Base-by-base conservation (phyloP, 2,888 invertebrate genomes). In the Tenodera sinensis region DNA sequence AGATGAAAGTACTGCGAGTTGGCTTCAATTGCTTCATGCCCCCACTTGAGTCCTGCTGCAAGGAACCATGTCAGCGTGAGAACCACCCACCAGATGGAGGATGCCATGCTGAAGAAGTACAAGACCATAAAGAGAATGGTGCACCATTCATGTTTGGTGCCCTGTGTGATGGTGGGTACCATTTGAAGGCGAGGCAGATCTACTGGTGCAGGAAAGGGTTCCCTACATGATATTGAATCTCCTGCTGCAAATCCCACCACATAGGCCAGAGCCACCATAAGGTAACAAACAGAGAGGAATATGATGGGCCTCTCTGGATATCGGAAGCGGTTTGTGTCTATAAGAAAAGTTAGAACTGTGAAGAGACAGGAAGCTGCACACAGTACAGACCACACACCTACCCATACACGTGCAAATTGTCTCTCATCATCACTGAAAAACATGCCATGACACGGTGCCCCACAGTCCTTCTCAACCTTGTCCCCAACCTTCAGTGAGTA, bases 271-370 rank as follows among this genome's bases (percentile, higher is more conserved):
- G 99, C 98, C 84, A 99, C 98, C 95, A 99, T 97, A 92, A 99
- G 95, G 93, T 99, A 99, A 93, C 99, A 99, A 8, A 98, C 96
- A 28, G 99, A 98, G 89, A 99, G 94, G 93, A 99, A 99, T 92
- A 99, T 98, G 90, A 99, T 99, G 3, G 99, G 99, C 91, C 99
- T 95, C 93, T 99, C 99, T 20, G 99, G 99, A 94, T 99, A 99
- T 84, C 98, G 96, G 93, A 99, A 99, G 92, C 99, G 95, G 92
- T 98, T 97, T 90, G 98, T 98, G 93, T 99, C 99, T 91, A 99
- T 97, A 90, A 98, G 95, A 93, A 98, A 99, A 14, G 99, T 99
- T 91, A 98, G 95, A 89, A 98, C 96, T 90, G 98, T 98, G 93
- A 99, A 99, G 89, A 98, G 95, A 91, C 99, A 99, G 91, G 99